Base-by-base conservation (phyloP, 2,113 vertebrate genomes). In the Phylloscopus trochilus region DNA sequence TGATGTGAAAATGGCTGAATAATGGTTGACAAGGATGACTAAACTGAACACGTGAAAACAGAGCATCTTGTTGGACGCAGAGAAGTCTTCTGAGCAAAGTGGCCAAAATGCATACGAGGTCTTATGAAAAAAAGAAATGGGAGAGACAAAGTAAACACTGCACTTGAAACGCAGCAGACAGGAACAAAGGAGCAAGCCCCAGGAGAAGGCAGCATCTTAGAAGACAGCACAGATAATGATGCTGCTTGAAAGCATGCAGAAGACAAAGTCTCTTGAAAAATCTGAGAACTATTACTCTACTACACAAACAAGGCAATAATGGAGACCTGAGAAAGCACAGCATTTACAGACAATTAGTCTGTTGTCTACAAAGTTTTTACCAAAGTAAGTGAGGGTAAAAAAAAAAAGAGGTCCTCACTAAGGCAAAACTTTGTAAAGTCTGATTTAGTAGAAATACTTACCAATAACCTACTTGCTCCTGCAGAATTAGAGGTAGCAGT, bases 361-460 rank as follows among this genome's bases (percentile, higher is more conserved):
- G 94, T 22, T 83, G 89, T 67, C 95, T 97, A 97, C 97, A 98
- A 98, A 98, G 97, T 98, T 98, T 98, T 96, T 93, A 97, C 95
- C 97, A 39, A 94, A 47, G 37, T 27, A 87, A 95, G 95, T 85
- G 97, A 98, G 96, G 90, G 60, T 14, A 11, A 43, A 43, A 78
- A 35, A 35, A 24, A 72, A 74, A 70, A 66, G 58, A 91, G 67
- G 37, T 92, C 95, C 96, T 96, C 97, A 97, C 94, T 82, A 94
- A 81, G 96, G 96, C 86, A 98, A 98, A 98, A 98, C 97, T 97
- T 98, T 98, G 96, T 97, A 93, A 97, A 95, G 77, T 96, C 79
- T 84, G 74, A 91, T 94, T 93, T 83, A 94, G 84, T 95, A 68
- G n/a, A 97, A 94, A 97, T 98, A 98, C 97, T 98, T 97, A 98